Base-by-base conservation (phyloP, 2,797 vertebrate species). In the Meda fulgida region DNA sequence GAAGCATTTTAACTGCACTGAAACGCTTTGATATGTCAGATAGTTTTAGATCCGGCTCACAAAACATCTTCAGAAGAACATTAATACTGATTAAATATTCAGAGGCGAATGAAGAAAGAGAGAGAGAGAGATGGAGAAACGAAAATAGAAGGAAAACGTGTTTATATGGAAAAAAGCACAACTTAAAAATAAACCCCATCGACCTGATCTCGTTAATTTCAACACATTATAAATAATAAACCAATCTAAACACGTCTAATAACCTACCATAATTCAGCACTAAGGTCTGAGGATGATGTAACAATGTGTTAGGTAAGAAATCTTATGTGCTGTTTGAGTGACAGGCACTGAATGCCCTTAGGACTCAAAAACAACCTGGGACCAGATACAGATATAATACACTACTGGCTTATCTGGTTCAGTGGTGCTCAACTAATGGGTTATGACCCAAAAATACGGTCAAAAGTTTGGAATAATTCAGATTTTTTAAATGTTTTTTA, bases 41-140 rank as follows among this genome's bases (percentile, higher is more conserved):
- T 1, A 18, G 19, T 40, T 23, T 65, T 63, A 60, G 70, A 73
- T 75, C 26, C 8, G 21, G 72, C 53, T 69, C 31, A 70, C 60
- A 31, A 55, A 84, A 77, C 48, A 75, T 65, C 48, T 78, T 58
- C 43, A 66, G 5, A 72, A 85, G 69, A 69, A 55, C 87, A 85
- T 83, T 87, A 79, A 58, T 48, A 31, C 46, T 58, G 46, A 79
- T 85, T 79, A 76, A 65, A 83, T 76, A 82, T 83, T 80, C 60
- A 60, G 9, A 73, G 29, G 69, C 7, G 3, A 69, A 70, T 34
- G 55, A 60, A 31, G 29, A 26, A 23, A 77, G 53, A 72, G 21
- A 43, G 66, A 43, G 78, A 51, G 19, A 51, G n/a, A 67, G 34
- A 55, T 0, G 1, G n/a, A 38, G 63, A 83, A 71, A 53, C 2